These are phyloP conservation scores for Eristalinus aeneus DNA, from an alignment of 2,888 invertebrate species.

Conservation along the genomic window DNA sequence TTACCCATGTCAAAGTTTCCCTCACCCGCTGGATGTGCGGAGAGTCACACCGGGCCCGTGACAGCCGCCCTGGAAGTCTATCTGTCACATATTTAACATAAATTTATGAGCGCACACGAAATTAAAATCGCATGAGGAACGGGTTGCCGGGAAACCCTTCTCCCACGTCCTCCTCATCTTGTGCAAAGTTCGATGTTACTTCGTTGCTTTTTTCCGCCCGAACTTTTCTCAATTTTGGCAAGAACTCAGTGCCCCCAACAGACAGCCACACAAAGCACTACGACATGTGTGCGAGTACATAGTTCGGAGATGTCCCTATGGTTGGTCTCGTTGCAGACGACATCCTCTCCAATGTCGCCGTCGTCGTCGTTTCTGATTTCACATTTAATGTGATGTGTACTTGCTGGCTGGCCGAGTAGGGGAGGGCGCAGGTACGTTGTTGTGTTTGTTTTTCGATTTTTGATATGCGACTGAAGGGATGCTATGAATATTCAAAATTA, in stretches of 20 bases:
- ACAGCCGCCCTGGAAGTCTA: background rate
- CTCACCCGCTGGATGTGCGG: background rate
- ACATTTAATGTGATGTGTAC: background rate
- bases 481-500: slow-evolving; percentile 53
- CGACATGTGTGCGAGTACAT: background rate
- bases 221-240: background rate
- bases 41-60: background rate
- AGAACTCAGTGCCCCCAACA: slow-evolving; percentile 15
- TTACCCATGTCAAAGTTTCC: slow-evolving; percentile 44
- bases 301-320: background rate
- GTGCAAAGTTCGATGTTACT: background rate
- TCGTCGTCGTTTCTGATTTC: background rate
- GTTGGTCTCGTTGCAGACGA: slow-evolving; percentile 8
- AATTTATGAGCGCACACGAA: slow-evolving; percentile 54
- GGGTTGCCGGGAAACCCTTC: background rate
- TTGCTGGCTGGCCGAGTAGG: background rate
- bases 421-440: background rate
- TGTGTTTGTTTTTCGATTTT: slow-evolving; percentile 23
- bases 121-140: slow-evolving; percentile 27
- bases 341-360: slow-evolving; percentile 8
- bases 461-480: slow-evolving; percentile 33
- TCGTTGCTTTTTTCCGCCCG: background rate
- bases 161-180: background rate
- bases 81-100: slow-evolving; percentile 44
- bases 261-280: background rate